Evolutionary conservation across 2,113 vertebrate species (phyloP), one percentile per base, ranked within the genome.

Genomic region (Chaetops frenatus): DNA sequence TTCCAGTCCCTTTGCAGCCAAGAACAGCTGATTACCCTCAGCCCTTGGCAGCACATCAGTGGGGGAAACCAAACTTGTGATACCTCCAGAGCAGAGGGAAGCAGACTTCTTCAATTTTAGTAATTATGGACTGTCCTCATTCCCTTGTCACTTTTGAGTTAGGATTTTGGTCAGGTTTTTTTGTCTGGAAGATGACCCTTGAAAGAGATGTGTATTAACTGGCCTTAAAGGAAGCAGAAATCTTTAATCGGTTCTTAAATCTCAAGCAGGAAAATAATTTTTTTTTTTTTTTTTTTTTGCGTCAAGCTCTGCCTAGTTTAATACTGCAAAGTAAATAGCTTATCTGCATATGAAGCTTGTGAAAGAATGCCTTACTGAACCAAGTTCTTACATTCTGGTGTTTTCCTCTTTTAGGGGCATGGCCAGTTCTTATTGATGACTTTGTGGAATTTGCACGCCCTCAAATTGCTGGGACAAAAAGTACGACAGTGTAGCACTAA

Each of bases 381-480:
- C 12, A 28, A 40, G 33, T 77, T 69, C 54, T 84, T 38, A 92
- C 1, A 4, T 54, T 48, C 24, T 84, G 88, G 16, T 88, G 19
- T 56, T 38, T 65, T 35, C 77, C 25, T 70, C 19, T 53, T 89
- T 17, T 27, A 98, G 98, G 98, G 95, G 98, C 98, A 89, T 99
- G 98, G 98, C 98, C 98, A 81, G 98, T 99, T 97, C 98, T 99
- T 95, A 98, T 99, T 77, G 98, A 99, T 97, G 98, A 99, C 97
- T 99, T 99, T 98, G 98, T 99, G 98, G 98, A 99, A 98, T 99
- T 98, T 98, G 98, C 98, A 98, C 98, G 98, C 97, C 98, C 98
- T 98, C 98, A 98, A 97, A 98, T 98, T 97, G 98, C 98, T 98
- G 98, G 98, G 98, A 98, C 98, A 97, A 98, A 98, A 98, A 98